Evolutionary conservation across 2,113 vertebrate species (phyloP), one percentile per base, ranked within the genome.

Genomic region (Athene noctua): DNA sequence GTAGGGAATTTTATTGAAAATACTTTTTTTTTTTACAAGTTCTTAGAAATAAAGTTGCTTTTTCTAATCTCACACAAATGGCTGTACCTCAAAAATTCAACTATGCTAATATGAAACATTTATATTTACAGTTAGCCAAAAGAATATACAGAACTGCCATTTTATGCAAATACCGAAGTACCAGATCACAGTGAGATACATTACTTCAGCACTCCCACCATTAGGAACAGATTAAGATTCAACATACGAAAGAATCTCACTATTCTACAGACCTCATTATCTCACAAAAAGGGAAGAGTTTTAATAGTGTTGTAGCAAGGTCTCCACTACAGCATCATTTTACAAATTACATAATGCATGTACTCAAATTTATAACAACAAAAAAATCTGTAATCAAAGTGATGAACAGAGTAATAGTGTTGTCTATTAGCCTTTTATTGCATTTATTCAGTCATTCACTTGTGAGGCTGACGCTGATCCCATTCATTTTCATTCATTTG

Each of bases 81-180:
- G 97, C 96, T 97, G 97, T 97, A 96, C 90, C 93, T 97, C 97
- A 98, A 97, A 98, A 98, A 96, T 94, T 96, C 95, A 77, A 71
- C 97, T 98, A 97, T 80, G 96, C 98, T 98, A 98, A 97, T 97
- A 98, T 95, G 97, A 97, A 97, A 98, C 96, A 97, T 97, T 97
- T 80, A 97, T 97, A 98, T 97, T 97, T 98, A 98, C 98, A 98
- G 80, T 97, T 94, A 97, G 94, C 97, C 97, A 96, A 97, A 97
- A 97, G 96, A 97, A 96, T 96, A 95, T 96, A 97, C 85, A 98
- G 97, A 97, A 98, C 97, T 97, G 97, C 97, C 94, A 74, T 96
- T 97, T 95, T 92, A 91, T 80, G 97, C 88, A 97, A 97, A 97
- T 96, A 97, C 90, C 93, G 65, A 79, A 96, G 95, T 96, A 97